These are phyloP conservation scores for Mesembrinibis cayennensis DNA, from an alignment of 2,113 vertebrate species.

Conservation along the genomic window DNA sequence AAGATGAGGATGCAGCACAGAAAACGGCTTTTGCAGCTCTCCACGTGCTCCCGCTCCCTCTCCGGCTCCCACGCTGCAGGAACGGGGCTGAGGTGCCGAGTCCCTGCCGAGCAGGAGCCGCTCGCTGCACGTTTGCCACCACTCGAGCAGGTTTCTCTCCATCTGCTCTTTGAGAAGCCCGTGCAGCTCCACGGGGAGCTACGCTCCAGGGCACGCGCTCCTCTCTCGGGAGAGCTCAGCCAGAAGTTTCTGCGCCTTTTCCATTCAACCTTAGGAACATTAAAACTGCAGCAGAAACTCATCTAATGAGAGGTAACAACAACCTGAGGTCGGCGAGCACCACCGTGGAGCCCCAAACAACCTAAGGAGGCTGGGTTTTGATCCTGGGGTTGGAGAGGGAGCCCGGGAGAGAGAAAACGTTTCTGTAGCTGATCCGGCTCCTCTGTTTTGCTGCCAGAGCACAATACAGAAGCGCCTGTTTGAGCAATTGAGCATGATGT, in stretches of 20 bases:
- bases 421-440: conserved; percentile 63
- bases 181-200: not conserved
- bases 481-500: conserved; percentile 84
- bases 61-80: not conserved
- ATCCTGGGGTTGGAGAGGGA: not conserved
- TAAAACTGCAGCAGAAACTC: not conserved
- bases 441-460: conserved; percentile 41
- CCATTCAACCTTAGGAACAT: not conserved
- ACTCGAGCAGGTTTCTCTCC: accelerated
- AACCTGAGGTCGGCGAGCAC: not conserved
- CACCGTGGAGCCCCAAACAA: not conserved
- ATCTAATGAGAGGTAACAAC: not conserved
- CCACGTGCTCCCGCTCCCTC: not conserved
- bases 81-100: not conserved
- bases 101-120: not conserved
- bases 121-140: not conserved
- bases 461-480: conserved; percentile 65
- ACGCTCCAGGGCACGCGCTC: not conserved
- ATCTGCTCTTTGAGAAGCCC: not conserved
- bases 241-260: not conserved
- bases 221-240: not conserved
- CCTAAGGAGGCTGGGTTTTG: not conserved
- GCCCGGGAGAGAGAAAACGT: conserved; percentile 20
- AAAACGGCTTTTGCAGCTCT: conserved; percentile 40
- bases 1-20: conserved; percentile 54